Evolutionary conservation across 2,113 vertebrate species (phyloP), one percentile per base, ranked within the genome.

Genomic region (Phrynocephalus versicolor): DNA sequence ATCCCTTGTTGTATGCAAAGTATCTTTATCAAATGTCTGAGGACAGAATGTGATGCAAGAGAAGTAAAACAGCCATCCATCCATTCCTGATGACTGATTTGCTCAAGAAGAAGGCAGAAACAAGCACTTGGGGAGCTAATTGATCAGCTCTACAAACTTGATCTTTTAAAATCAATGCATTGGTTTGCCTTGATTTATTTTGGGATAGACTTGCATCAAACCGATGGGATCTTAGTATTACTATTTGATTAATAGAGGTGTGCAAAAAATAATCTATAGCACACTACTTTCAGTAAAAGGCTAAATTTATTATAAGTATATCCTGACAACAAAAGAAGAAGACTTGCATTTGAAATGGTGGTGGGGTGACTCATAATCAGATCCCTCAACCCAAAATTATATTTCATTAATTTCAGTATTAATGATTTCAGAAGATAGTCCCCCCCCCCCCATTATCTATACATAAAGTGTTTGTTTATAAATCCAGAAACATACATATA

Each of bases 391-490:
- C 21, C 37, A 35, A 60, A 39, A 70, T 58, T 60, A 45, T 37
- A 35, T 1, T 0, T 5, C 27, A 73, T 74, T n/a, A 1, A 10
- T 27, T 30, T 76, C 10, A 1, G 0, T 13, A 64, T 55, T 74
- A 0, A 65, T n/a, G 9, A 35, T 0, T 18, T 0, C 3, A 12
- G 33, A 12, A 30, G 39, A 0, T 0, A 4, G 7, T 79, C 81
- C 0, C 62, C 70, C 5, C 65, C 81, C 0, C 62, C 70, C 5
- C 65, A 35, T 16, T 60, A 21, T 1, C 0, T 3, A 65, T 74
- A 1, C 0, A 0, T 57, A 8, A 30, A 5, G 30, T 4, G 14
- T 65, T 13, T 16, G 1, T 78, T 69, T 51, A 35, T 60, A 79
- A 71, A 60, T 35, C 35, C 39, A 79, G 64, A 37, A 37, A 65